Conservation (phyloP, 2,888 invertebrate genomes). For the Nephrotoma appendiculata region DNA sequence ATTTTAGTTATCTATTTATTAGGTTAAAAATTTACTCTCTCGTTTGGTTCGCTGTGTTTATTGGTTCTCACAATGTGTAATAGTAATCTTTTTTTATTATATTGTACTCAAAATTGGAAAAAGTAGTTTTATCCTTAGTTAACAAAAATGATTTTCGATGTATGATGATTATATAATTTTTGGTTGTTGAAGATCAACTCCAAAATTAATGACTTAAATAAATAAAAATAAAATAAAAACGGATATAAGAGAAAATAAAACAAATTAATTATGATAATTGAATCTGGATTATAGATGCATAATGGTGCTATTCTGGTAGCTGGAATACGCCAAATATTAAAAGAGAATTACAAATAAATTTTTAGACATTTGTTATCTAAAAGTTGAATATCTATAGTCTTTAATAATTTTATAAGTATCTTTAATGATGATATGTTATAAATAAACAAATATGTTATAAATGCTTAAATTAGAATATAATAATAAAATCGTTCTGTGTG, state of each 20-base stretch:
- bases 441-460: neutral
- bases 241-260: neutral
- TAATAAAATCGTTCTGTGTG: neutral
- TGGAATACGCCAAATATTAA: constrained; percentile 16
- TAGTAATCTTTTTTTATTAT: neutral
- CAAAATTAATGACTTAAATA: neutral
- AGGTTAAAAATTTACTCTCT: neutral
- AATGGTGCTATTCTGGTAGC: constrained; percentile 34
- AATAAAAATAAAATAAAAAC: neutral
- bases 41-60: neutral
- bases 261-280: neutral
- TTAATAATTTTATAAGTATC: neutral
- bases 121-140: neutral
- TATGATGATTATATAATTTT: neutral
- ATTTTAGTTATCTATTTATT: neutral
- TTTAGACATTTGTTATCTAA: constrained; percentile 8
- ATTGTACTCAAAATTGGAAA: neutral
- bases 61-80: neutral
- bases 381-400: neutral
- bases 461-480: neutral
- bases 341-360: constrained; percentile 16
- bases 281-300: constrained; percentile 29
- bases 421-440: neutral
- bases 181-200: neutral
- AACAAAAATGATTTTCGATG: neutral